Evolutionary conservation across 1,140 invertebrate genomes (phyloP).

Genomic region (Lamellibrachia luymesi): DNA sequence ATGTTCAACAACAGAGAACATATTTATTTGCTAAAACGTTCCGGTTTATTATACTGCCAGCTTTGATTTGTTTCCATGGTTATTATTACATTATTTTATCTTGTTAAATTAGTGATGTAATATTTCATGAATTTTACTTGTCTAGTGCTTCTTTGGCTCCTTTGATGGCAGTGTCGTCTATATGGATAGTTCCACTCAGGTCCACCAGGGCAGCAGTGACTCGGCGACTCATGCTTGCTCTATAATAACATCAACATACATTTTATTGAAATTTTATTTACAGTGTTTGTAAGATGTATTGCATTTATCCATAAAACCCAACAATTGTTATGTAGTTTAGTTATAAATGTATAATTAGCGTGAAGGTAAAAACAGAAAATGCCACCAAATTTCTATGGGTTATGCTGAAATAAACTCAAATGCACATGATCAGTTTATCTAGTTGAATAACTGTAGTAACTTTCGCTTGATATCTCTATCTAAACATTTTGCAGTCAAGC

Average conservation of each 20-base stretch:
- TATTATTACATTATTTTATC: neutral
- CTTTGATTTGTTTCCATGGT: neutral
- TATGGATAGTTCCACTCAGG: constrained; percentile 75
- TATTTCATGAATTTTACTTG: constrained; percentile 55
- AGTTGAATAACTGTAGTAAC: no score
- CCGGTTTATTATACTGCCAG: no score
- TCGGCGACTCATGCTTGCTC: neutral
- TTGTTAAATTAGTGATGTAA: neutral
- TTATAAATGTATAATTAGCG: no score
- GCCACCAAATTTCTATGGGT: no score
- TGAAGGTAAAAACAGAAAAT: no score
- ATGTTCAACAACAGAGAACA: neutral
- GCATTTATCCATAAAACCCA: no score
- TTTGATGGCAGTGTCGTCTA: constrained; percentile 69
- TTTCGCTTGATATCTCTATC: no score
- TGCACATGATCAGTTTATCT: no score
- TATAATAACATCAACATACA: neutral
- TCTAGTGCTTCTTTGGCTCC: constrained; percentile 67
- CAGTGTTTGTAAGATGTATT: no score
- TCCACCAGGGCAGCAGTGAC: constrained; percentile 67
- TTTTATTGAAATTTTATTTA: neutral
- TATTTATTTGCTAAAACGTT: neutral
- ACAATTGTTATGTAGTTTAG: no score
- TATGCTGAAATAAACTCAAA: no score
- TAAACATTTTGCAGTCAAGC: no score